These are phyloP conservation scores for Carcharodon carcharias DNA, from an alignment of 2,797 vertebrate species.

Conservation along the genomic window DNA sequence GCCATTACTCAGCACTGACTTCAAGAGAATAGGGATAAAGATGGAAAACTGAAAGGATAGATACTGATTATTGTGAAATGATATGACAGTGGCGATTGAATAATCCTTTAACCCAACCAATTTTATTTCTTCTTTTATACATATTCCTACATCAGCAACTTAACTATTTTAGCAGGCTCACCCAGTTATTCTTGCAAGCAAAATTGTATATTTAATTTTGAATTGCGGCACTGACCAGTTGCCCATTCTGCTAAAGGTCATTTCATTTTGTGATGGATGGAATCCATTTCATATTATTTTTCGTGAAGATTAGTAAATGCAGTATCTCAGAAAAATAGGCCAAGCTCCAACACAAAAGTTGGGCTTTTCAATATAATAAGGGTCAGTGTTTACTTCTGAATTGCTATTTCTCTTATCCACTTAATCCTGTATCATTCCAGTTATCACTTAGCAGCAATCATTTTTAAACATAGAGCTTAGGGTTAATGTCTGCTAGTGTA, in stretches of 20 bases:
- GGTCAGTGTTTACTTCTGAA: slow-evolving; percentile 50
- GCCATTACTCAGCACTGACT: background rate
- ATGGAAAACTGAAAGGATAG: background rate
- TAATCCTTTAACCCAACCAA: background rate
- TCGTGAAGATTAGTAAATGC: slow-evolving; percentile 65
- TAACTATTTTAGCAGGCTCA: background rate
- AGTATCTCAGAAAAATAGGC: slow-evolving; percentile 3
- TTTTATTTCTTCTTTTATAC: background rate
- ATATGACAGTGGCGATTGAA: background rate
- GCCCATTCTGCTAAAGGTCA: slow-evolving; percentile 66
- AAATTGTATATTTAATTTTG: slow-evolving; percentile 41
- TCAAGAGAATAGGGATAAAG: background rate
- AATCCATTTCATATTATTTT: slow-evolving; percentile 61
- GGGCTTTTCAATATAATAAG: slow-evolving; percentile 50
- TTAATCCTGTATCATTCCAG: background rate
- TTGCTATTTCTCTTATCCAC: background rate
- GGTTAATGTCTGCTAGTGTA: slow-evolving; percentile 52
- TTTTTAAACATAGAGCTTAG: slow-evolving; percentile 46
- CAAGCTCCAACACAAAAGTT: background rate
- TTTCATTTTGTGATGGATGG: slow-evolving; percentile 60
- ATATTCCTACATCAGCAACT: background rate
- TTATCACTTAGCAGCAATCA: slow-evolving; percentile 46
- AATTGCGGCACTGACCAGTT: slow-evolving; percentile 48
- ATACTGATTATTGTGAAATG: background rate
- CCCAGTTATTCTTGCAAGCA: background rate